Conservation (phyloP, 2,888 invertebrate species). For the Glyphotaelius pellucidus region DNA sequence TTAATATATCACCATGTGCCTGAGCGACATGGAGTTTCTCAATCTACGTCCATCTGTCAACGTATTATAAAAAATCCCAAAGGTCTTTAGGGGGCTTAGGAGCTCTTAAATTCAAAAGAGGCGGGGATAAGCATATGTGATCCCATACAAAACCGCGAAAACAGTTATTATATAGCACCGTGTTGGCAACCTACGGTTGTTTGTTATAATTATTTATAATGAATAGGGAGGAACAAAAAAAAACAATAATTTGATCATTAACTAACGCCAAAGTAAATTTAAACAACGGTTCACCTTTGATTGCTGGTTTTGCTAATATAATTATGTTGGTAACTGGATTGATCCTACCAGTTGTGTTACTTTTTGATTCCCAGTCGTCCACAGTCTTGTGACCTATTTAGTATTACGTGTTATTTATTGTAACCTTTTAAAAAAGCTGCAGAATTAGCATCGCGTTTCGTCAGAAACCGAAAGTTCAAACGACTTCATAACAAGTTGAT, state of each 20-base stretch:
- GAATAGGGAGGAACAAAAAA: background rate
- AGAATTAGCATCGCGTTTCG: background rate
- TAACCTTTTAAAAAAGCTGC: background rate
- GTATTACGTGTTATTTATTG: background rate
- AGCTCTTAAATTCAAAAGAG: background rate
- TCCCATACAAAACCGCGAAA: background rate
- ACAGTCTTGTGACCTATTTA: background rate
- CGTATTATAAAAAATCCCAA: background rate
- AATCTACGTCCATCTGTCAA: background rate
- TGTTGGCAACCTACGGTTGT: background rate
- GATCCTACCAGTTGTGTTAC: background rate
- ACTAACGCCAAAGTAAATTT: background rate
- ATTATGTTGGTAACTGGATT: background rate
- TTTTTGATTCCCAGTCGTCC: background rate
- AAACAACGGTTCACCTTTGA: background rate
- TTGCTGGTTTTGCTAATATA: background rate
- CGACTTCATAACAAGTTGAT: background rate
- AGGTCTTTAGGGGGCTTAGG: background rate
- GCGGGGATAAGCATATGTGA: background rate
- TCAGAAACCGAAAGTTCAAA: conserved; percentile 2
- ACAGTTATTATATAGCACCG: background rate
- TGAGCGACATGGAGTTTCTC: too few species aligned
- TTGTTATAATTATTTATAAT: background rate
- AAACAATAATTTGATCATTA: background rate
- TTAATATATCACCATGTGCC: too few species aligned